phyloP scores from a whole-genome alignment of 2,797 vertebrate genomes.

The Pipistrellus pygmaeus region DNA sequence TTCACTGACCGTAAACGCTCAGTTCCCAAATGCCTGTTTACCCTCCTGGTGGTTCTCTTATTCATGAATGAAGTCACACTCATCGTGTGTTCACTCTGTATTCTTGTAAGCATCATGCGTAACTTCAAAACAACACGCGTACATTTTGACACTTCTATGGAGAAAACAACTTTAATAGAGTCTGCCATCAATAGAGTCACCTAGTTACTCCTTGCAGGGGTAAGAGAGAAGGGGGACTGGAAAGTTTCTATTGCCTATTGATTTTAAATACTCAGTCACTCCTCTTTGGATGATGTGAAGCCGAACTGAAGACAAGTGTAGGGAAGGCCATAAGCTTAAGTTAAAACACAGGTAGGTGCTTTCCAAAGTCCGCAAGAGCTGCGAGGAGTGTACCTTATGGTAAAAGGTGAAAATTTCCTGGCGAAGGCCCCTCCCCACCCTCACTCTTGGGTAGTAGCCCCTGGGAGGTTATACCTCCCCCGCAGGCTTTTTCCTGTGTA shows the following conservation, averaged over 20 bases:
- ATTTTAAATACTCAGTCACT: slow-evolving; percentile 12
- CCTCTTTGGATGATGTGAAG: not conserved
- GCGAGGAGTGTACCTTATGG: not conserved
- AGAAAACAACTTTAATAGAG: not conserved
- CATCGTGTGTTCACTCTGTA: not conserved
- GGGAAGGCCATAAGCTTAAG: not conserved
- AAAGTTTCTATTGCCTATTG: not conserved
- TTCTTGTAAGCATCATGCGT: not conserved
- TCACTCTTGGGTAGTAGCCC: not conserved
- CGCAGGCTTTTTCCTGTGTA: not conserved
- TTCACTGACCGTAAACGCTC: not conserved
- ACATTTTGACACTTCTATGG: not conserved
- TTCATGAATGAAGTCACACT: not conserved
- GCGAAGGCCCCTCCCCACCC: too few relatives aligned
- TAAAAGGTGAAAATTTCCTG: not conserved
- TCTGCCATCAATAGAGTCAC: not conserved
- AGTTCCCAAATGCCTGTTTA: not conserved
- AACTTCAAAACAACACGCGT: not conserved
- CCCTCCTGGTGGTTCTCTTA: not conserved
- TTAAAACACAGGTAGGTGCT: not conserved
- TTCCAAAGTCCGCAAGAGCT: not conserved
- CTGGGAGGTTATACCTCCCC: not conserved
- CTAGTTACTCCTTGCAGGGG: slow-evolving; percentile 2
- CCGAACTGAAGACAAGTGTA: not conserved
- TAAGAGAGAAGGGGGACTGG: not conserved